A percentile compares a stretch with the other conserved stretches of the same genome.
Evolutionary conservation across 2,888 invertebrate genomes (phyloP).

Genomic region (Drosophila percnosoma): DNA sequence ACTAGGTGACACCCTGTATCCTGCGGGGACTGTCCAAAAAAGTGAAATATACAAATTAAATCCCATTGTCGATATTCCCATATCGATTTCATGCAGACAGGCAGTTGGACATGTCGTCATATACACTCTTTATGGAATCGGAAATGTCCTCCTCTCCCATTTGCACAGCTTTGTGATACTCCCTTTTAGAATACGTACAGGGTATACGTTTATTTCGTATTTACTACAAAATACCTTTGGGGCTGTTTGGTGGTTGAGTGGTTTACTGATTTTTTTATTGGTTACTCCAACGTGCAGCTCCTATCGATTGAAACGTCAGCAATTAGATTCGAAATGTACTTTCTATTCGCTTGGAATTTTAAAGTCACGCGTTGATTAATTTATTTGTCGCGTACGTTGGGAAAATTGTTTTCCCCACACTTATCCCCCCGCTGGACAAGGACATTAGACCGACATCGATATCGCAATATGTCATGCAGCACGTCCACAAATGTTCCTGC

Average conservation of each 20-base stretch:
- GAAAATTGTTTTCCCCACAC: neutral
- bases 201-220: neutral
- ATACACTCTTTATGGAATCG: neutral
- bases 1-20: neutral
- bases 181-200: neutral
- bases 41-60: neutral
- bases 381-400: conserved; percentile 48
- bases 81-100: neutral
- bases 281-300: conserved; percentile 4
- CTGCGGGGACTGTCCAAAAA: too few species aligned
- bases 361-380: conserved; percentile 63
- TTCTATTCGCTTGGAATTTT: conserved; percentile 54
- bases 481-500: conserved; percentile 11
- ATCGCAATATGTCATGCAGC: conserved; percentile 63
- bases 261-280: neutral
- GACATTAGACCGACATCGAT: conserved; percentile 39
- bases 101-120: neutral
- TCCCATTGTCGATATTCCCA: neutral
- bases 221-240: neutral
- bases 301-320: conserved; percentile 47
- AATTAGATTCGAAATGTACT: conserved; percentile 59
- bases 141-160: neutral
- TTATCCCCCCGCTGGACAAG: neutral
- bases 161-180: neutral
- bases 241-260: conserved; percentile 7